Evolutionary conservation across 2,888 invertebrate genomes (phyloP), one percentile per base, ranked within the genome.

Genomic region (Oxycera nigricornis): DNA sequence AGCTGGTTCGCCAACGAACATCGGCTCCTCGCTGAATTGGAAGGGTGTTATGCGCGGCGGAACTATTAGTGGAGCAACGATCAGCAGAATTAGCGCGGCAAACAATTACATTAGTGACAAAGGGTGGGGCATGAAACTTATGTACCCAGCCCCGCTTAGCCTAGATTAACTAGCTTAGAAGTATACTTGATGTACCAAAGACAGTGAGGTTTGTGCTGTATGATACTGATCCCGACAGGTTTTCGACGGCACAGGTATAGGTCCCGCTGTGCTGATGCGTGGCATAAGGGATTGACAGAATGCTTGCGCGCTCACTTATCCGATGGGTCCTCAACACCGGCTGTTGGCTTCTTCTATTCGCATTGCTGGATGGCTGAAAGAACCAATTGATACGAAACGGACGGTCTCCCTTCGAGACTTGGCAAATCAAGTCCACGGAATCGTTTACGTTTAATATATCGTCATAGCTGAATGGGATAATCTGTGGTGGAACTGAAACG

Each of bases 401-500:
- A 17, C 83, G 84, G 82, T 92, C 82, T 77, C 95, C 94, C 82
- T 91, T 90, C 77, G 91, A 88, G 79, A 92, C 89, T 79, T 91
- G 91, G 85, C 93, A 93, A 78, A 90, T 88, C 79, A 91, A 87
- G 80, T 90, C 90, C 77, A 91, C 88, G 80, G 91, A 90, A 84
- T 92, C 91, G 75, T 91, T 91, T 77, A 89, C 89, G 83, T 91
- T 91, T 82, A 91, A 88, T 78, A 90, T 88, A 78, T 90, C 90
- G 80, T 93, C 91, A 81, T 91, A 93, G 78, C 89, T 86, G 85
- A 94, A 94, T 77, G 92, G 91, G 84, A 90, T 89, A 82, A 92
- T 92, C 87, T 90, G 90, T 78, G 94, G 93, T 82, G 89, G 88
- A 86, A 93, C 93, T 93, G n/a, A n/a, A n/a, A n/a, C n/a, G n/a